A percentile compares a stretch with the other conserved stretches of the same genome.
These are phyloP conservation scores for Catostylus mosaicus DNA, from an alignment of 30 jellyfish, hydroid and myxozoan genomes.

Conservation along the genomic window DNA sequence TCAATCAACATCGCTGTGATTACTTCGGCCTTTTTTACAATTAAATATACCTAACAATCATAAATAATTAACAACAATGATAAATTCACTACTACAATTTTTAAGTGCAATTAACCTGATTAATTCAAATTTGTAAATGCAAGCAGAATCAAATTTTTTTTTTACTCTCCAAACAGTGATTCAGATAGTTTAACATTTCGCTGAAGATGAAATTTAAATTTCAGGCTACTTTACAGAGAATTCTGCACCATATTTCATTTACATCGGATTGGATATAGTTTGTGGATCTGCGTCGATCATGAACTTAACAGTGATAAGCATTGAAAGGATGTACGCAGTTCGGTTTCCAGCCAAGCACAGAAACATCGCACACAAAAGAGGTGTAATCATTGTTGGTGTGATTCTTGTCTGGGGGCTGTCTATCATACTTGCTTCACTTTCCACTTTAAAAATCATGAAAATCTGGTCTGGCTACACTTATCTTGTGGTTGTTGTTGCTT, in stretches of 20 bases:
- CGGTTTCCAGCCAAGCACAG: constrained; percentile 77
- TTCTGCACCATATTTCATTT: constrained; percentile 41
- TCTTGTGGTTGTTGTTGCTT: constrained; percentile 69
- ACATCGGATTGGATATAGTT: constrained; percentile 71
- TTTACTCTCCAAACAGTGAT: no score
- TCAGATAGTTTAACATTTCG: no score
- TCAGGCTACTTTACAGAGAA: constrained; percentile 38
- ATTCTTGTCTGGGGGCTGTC: constrained; percentile 66
- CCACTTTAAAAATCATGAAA: constrained; percentile 41
- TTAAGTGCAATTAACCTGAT: no score
- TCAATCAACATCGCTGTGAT: no score
- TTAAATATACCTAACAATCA: no score
- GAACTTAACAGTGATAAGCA: constrained; percentile 66
- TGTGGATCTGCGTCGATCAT: constrained; percentile 80
- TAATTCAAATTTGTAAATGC: no score
- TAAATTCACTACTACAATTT: no score
- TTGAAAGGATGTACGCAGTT: constrained; percentile 78
- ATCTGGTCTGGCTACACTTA: constrained; percentile 68
- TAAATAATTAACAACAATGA: no score
- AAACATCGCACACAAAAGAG: constrained; percentile 64
- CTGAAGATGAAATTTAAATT: no score
- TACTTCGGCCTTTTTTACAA: no score
- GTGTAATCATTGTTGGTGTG: constrained; percentile 52
- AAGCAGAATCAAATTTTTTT: no score
- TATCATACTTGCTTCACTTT: constrained; percentile 54